Evolutionary conservation across 2,797 vertebrate genomes (phyloP), one percentile per base, ranked within the genome.

Genomic region (Pampus argenteus): DNA sequence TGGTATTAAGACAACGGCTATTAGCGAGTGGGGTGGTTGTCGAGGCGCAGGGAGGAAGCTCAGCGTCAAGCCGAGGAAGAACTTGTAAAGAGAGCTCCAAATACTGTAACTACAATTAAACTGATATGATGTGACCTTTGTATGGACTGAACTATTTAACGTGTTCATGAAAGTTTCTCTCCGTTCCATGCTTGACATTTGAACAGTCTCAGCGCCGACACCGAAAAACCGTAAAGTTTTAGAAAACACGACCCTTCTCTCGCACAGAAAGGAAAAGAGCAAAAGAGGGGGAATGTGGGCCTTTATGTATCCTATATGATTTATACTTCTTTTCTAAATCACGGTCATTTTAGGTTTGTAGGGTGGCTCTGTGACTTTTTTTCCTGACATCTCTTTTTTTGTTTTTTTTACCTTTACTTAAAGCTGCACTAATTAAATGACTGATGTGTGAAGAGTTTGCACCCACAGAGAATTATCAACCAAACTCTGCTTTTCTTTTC

Each of bases 101-200:
- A 72, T 55, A 51, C 62, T 76, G 57, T 68, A 70, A 71, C 68
- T 66, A 79, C 80, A 78, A 84, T 86, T 77, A 83, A 83, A 83
- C n/a, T 79, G 81, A 84, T 76, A 78, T 74, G 71, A 76, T 78
- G 77, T 87, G 83, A 88, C 84, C 87, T 88, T 86, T 90, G 74
- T 78, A 61, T 29, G 25, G 69, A 44, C 59, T 50, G 62, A 77
- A 81, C 61, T 79, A 38, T 82, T 85, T 75, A 60, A 78, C 71
- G 59, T 81, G 78, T 81, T 83, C 59, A 49, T 47, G 66, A 56
- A 83, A 72, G 79, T 86, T 84, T 83, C 71, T 74, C 48, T 74
- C 48, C 17, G 3, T 66, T 50, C 52, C 42, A 18, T 52, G 71
- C 57, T 18, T 84, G 87, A 87, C 84, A 87, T 89, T 86, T 88